phyloP scores from a whole-genome alignment of 2,888 invertebrate genomes.

The Schizaphis graminum region DNA sequence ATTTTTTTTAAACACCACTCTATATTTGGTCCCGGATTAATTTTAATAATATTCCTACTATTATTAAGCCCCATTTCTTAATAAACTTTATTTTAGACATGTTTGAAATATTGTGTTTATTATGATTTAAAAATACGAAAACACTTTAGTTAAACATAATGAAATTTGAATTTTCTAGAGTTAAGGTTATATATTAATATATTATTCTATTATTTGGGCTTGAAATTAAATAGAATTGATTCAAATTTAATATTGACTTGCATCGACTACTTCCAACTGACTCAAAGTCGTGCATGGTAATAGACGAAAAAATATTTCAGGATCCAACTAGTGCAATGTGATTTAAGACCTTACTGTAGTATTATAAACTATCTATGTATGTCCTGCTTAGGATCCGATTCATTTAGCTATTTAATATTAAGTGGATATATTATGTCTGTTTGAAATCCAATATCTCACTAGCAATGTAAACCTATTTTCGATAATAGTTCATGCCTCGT shows the following conservation, averaged over 20 bases:
- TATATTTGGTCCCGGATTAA: background rate
- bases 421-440: background rate
- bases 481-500: constrained; percentile 1
- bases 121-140: background rate
- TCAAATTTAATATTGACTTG: too few relatives aligned
- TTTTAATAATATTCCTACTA: too few relatives aligned
- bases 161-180: background rate
- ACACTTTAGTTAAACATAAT: background rate
- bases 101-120: background rate
- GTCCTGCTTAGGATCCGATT: too few relatives aligned
- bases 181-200: background rate
- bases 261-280: too few relatives aligned
- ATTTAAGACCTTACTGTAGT: too few relatives aligned
- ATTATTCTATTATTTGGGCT: background rate
- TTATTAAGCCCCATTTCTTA: background rate
- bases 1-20: background rate
- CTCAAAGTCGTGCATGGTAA: too few relatives aligned
- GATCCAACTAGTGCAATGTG: too few relatives aligned
- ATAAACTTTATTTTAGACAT: background rate
- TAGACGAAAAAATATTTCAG: too few relatives aligned
- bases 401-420: background rate
- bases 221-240: background rate
- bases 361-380: too few relatives aligned
- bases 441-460: background rate
- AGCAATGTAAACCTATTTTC: background rate